phyloP scores from a whole-genome alignment of 2,797 vertebrate genomes.

The Carcharodon carcharias region DNA sequence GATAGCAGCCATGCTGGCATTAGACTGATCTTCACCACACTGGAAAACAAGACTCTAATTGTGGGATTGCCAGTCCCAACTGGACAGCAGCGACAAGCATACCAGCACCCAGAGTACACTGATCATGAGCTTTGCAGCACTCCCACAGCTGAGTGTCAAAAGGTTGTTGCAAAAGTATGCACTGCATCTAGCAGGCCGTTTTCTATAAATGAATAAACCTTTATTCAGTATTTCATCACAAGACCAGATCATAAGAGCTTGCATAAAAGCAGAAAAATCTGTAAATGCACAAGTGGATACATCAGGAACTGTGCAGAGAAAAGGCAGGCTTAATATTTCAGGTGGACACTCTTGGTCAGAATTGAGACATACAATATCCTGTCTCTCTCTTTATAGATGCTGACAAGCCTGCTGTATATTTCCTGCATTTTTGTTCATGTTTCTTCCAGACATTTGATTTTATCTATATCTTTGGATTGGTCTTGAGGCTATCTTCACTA shows the following conservation, averaged over 20 bases:
- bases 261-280: neutral
- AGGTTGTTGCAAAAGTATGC: neutral
- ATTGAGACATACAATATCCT: neutral
- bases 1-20: neutral
- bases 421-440: neutral
- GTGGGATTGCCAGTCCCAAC: neutral
- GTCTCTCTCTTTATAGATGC: neutral
- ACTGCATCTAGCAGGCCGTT: neutral
- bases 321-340: neutral
- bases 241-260: neutral
- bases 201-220: neutral
- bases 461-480: neutral
- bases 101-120: neutral
- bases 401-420: neutral
- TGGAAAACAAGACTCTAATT: neutral
- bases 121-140: neutral
- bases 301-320: neutral
- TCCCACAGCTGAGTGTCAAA: neutral
- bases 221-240: neutral
- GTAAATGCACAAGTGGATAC: neutral
- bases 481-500: neutral
- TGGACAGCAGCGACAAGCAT: neutral
- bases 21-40: neutral
- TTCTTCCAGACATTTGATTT: neutral
- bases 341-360: neutral